Evolutionary conservation across 2,113 vertebrate genomes (phyloP).

Genomic region (Pipra filicauda): DNA sequence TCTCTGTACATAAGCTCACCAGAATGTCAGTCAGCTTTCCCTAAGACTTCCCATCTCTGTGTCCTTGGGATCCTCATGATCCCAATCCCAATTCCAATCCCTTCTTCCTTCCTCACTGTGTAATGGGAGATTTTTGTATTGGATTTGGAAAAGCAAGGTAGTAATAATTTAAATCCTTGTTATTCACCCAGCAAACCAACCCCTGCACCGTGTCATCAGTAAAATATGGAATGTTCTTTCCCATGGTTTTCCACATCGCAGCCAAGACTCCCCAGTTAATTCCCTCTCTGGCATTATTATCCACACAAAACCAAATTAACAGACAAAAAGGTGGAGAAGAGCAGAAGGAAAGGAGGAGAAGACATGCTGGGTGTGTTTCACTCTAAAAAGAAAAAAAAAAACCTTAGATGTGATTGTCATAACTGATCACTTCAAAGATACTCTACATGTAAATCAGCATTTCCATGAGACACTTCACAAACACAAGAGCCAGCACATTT

Average conservation of each 20-base stretch:
- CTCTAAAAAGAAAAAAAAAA: background rate
- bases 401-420: background rate
- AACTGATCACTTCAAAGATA: background rate
- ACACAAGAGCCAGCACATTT: background rate
- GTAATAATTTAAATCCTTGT: slow-evolving; percentile 43
- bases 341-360: background rate
- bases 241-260: background rate
- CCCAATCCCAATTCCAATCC: background rate
- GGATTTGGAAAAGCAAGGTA: background rate
- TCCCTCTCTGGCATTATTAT: background rate
- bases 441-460: background rate
- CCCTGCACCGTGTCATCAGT: slow-evolving; percentile 37
- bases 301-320: background rate
- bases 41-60: background rate
- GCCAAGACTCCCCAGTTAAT: background rate
- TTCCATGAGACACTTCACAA: background rate
- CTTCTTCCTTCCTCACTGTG: background rate
- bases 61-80: background rate
- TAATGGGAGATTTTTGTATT: slow-evolving; percentile 1
- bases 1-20: accelerated
- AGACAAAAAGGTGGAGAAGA: background rate
- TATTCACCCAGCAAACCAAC: slow-evolving; percentile 20
- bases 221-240: slow-evolving; percentile 48
- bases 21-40: background rate
- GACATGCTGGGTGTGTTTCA: background rate